A percentile compares a stretch with the other conserved stretches of the same genome.
These are phyloP conservation scores for Geophilus truncorum DNA, from an alignment of 2,888 invertebrate genomes.

Conservation along the genomic window DNA sequence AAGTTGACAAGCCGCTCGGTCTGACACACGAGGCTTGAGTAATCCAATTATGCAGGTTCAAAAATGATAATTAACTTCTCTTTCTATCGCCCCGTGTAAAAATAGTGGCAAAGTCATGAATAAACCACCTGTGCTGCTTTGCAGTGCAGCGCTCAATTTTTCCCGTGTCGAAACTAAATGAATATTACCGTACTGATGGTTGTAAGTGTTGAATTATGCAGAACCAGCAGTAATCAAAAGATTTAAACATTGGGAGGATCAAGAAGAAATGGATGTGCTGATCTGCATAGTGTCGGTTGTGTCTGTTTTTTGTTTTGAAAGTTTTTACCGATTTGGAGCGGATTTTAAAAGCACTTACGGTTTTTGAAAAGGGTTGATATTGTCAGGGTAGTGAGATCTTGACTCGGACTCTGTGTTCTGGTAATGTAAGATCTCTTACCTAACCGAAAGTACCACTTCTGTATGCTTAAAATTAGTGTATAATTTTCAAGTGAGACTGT, in stretches of 20 bases:
- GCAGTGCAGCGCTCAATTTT: neutral
- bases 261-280: neutral
- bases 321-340: neutral
- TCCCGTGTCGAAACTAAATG: neutral
- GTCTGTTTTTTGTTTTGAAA: too few relatives aligned
- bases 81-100: neutral
- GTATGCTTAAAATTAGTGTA: too few relatives aligned
- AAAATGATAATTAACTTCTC: constrained; percentile 21
- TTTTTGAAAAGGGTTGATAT: too few relatives aligned
- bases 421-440: too few relatives aligned
- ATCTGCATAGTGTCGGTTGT: too few relatives aligned
- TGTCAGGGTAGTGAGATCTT: too few relatives aligned
- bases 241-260: neutral
- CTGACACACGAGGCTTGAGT: neutral
- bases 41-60: neutral
- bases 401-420: too few relatives aligned
- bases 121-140: neutral
- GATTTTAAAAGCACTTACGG: too few relatives aligned
- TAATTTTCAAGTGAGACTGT: too few relatives aligned
- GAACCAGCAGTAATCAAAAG: neutral
- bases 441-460: too few relatives aligned
- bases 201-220: neutral
- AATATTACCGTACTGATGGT: neutral
- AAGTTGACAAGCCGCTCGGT: constrained; percentile 8
- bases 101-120: constrained; percentile 8